Evolutionary conservation across 2,888 invertebrate species (phyloP), one percentile per base, ranked within the genome.

Genomic region (Augochlorella aurata): DNA sequence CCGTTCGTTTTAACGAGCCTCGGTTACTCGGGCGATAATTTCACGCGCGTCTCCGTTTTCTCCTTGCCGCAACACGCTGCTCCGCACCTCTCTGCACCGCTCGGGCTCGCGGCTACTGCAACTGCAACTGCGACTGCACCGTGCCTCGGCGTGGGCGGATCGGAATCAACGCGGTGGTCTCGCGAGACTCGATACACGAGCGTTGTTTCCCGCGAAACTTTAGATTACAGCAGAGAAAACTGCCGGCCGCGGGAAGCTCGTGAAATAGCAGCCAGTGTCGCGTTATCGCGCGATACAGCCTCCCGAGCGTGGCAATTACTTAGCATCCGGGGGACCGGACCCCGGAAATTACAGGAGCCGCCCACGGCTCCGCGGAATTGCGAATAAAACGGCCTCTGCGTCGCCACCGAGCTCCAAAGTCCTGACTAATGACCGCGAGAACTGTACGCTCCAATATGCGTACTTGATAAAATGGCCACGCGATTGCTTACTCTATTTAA

Each of bases 121-220:
- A 29, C 38, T 58, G 54, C 54, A 14, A 12, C 21, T 7, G 54
- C 4, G 54, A 38, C 21, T 21, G 54, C 21, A 21, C 21, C 12
- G 1, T 21, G 21, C 54, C n/a, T 0, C 8, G 52, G 5, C 24
- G 24, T 7, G 61, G 29, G 14, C 4, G 29, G 29, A 49, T 68
- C 50, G 69, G 50, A 50, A 58, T 44, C 58, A 24, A 10, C 70
- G 63, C 18, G 29, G 63, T 4, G 63, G 47, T 66, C 61, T 38
- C 68, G 45, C 63, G 44, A 38, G 66, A 29, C 67, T 67, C 77
- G 49, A 73, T 58, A 24, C 67, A 8, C 10, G 58, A 54, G n/a
- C 49, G 21, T 18, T 70, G 70, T 63, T 38, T 76, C 58, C n/a
- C 66, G 16, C 54, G 66, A 63, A 77, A 77, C 77, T 74, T 73